Conservation (phyloP, 1,140 invertebrate species). For the Drosophila prosaltans region DNA sequence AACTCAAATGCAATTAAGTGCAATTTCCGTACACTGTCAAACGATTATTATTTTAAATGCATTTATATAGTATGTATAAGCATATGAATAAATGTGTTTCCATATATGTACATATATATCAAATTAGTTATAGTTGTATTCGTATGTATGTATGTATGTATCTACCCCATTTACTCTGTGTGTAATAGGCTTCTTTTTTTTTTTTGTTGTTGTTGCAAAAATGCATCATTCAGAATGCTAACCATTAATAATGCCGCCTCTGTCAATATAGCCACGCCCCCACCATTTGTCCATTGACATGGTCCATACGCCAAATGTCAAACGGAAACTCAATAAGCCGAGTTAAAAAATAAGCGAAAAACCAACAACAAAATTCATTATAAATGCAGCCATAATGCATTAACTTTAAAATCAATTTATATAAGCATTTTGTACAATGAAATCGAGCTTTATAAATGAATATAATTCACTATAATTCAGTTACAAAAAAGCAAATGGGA, state of each 20-base stretch:
- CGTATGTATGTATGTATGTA: constrained; percentile 31
- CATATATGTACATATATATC: constrained; percentile 17
- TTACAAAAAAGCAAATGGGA: too few species aligned
- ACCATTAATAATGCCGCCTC: constrained; percentile 44
- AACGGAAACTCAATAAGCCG: constrained; percentile 24
- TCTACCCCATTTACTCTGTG: neutral
- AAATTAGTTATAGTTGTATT: constrained; percentile 8
- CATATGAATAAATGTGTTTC: neutral
- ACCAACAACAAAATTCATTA: constrained; percentile 25
- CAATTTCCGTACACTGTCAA: constrained; percentile 61
- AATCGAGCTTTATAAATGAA: neutral
- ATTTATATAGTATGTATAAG: constrained; percentile 24
- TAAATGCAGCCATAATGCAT: constrained; percentile 34
- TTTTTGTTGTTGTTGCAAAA: constrained; percentile 31
- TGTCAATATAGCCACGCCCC: constrained; percentile 23
- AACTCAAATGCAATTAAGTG: constrained; percentile 65
- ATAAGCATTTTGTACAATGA: constrained; percentile 40
- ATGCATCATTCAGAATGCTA: constrained; percentile 39
- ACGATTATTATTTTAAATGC: constrained; percentile 55
- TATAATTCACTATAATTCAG: too few species aligned
- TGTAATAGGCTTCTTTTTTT: neutral
- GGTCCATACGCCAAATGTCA: constrained; percentile 55
- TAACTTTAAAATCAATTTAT: constrained; percentile 35
- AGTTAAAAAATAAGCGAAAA: constrained; percentile 20
- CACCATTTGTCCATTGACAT: constrained; percentile 1